phyloP scores from a whole-genome alignment of 1,140 invertebrate genomes.

The Berghia stephanieae region DNA sequence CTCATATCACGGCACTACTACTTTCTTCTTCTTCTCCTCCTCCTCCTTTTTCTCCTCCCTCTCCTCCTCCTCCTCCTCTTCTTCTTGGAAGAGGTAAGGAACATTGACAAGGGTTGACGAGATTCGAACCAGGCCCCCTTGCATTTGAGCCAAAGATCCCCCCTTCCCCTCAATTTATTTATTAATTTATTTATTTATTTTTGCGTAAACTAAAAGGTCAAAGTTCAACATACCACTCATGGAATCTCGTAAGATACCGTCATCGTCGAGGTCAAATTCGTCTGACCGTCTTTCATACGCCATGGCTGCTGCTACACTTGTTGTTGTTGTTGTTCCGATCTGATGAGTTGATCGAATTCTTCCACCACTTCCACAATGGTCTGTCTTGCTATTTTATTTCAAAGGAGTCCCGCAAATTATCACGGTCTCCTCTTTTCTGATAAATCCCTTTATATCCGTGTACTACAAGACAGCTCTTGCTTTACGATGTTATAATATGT shows the following conservation, averaged over 20 bases:
- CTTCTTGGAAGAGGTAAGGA: neutral
- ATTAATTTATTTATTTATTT: neutral
- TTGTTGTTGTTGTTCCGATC: conserved; percentile 25
- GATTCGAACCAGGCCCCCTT: neutral
- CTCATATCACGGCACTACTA: too few relatives aligned
- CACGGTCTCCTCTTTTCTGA: conserved; percentile 3
- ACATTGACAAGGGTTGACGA: neutral
- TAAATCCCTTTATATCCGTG: too few relatives aligned
- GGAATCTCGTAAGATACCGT: conserved; percentile 57
- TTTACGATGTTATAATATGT: too few relatives aligned
- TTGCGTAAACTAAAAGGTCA: too few relatives aligned
- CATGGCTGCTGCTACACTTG: too few relatives aligned
- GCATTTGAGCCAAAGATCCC: neutral
- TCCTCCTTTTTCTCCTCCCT: neutral
- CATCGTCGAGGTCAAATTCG: conserved; percentile 59
- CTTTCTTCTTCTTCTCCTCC: neutral
- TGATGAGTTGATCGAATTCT: neutral
- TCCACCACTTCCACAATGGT: neutral
- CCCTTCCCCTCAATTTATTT: neutral
- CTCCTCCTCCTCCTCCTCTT: neutral
- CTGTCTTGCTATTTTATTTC: neutral
- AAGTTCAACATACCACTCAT: conserved; percentile 34
- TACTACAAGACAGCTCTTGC: too few relatives aligned
- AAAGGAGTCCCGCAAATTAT: neutral
- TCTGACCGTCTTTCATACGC: conserved; percentile 51